Percentiles rank a stretch among this genome's conserved stretches.
phyloP scores from a whole-genome alignment of 2,888 invertebrate genomes.

The Drosophila nr. perissopoda region DNA sequence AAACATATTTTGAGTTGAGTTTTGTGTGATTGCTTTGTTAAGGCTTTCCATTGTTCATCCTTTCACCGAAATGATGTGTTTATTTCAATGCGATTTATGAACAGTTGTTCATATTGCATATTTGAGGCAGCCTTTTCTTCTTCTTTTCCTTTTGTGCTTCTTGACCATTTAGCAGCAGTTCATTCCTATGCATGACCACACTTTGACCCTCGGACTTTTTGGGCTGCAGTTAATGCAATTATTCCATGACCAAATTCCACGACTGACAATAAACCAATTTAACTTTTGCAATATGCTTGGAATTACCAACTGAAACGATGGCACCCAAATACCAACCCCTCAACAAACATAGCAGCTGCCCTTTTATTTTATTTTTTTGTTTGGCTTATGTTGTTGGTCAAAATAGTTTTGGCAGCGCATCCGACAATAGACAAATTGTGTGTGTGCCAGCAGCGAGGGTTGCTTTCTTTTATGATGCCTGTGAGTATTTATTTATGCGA shows the following conservation, averaged over 20 bases:
- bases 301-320: constrained; percentile 63
- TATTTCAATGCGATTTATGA: constrained; percentile 41
- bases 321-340: constrained; percentile 21
- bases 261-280: constrained; percentile 79
- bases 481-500: constrained; percentile 60
- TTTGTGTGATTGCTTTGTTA: constrained; percentile 61
- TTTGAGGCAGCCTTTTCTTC: not conserved
- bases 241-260: constrained; percentile 59
- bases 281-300: constrained; percentile 82
- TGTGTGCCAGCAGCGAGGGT: constrained; percentile 22
- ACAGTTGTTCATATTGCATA: constrained; percentile 27
- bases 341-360: constrained; percentile 6
- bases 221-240: constrained; percentile 69
- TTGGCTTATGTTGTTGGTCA: constrained; percentile 58
- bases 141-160: constrained; percentile 24
- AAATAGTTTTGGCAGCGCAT: constrained; percentile 57
- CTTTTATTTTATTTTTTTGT: not conserved
- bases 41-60: constrained; percentile 54
- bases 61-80: constrained; percentile 70
- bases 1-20: constrained; percentile 8
- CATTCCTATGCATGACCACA: constrained; percentile 77
- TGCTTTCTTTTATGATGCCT: constrained; percentile 37
- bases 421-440: constrained; percentile 35
- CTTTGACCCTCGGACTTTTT: constrained; percentile 13
- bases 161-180: constrained; percentile 71